Conservation (phyloP, 2,113 vertebrate genomes). For the Epinephelus moara region DNA sequence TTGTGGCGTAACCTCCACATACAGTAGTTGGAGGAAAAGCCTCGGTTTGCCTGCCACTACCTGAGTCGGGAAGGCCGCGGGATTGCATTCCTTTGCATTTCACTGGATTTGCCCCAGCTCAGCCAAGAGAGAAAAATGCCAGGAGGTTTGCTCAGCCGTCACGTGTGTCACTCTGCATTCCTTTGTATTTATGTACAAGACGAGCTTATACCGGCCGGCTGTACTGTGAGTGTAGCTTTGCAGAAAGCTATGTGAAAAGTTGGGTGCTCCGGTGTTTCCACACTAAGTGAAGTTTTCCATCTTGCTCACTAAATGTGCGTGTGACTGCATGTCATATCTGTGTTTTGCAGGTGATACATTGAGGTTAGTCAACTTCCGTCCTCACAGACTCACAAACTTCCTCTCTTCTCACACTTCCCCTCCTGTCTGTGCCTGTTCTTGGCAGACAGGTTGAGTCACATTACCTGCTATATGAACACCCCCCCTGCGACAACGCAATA, state of each 20-base stretch:
- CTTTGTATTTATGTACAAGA: constrained; percentile 23
- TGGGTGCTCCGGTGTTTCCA: background rate
- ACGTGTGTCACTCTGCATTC: constrained; percentile 56
- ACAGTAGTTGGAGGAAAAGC: constrained; percentile 11
- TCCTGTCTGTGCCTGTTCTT: constrained; percentile 51
- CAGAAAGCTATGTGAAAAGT: background rate
- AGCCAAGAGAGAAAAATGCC: constrained; percentile 32
- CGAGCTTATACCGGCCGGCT: background rate
- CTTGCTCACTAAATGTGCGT: background rate
- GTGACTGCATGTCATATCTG: background rate
- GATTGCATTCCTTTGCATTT: constrained; percentile 61
- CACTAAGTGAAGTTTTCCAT: background rate
- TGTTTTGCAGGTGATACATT: constrained; percentile 61
- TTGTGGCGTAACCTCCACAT: constrained; percentile 20
- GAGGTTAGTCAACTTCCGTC: constrained; percentile 74
- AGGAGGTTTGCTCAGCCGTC: constrained; percentile 49
- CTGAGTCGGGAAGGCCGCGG: constrained; percentile 26
- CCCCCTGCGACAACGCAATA: background rate
- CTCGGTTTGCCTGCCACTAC: constrained; percentile 27
- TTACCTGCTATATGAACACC: constrained; percentile 39
- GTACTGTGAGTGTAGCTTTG: background rate
- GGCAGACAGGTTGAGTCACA: constrained; percentile 72
- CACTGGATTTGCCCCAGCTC: constrained; percentile 37
- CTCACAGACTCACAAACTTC: constrained; percentile 58
- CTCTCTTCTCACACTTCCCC: constrained; percentile 68